Evolutionary conservation across 2,888 invertebrate species (phyloP).

Genomic region (Melangyna quadrimaculata): DNA sequence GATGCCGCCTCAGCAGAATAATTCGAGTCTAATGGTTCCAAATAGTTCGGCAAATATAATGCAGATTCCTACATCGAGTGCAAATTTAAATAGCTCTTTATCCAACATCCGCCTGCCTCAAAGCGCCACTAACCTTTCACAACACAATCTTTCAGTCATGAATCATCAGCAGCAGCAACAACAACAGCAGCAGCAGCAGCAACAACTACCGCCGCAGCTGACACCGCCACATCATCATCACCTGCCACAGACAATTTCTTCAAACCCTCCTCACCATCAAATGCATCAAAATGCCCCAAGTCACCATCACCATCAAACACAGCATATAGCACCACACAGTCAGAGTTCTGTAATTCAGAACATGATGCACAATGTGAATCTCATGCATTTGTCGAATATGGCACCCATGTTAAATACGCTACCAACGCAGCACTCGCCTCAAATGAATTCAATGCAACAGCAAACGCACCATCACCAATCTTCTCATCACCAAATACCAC

Average conservation of each 20-base stretch:
- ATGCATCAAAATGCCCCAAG: constrained; percentile 70
- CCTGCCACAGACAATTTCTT: constrained; percentile 39
- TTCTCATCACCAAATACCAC: constrained; percentile 72
- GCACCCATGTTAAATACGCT: constrained; percentile 73
- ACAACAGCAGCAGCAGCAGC: constrained; percentile 68
- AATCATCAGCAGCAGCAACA: constrained; percentile 72
- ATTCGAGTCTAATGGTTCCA: constrained; percentile 56
- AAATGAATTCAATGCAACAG: constrained; percentile 73
- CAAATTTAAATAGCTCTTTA: constrained; percentile 54
- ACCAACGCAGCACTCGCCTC: constrained; percentile 72
- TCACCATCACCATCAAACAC: constrained; percentile 75
- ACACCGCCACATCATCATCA: constrained; percentile 72
- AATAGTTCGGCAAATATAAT: constrained; percentile 58
- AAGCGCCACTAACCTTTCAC: constrained; percentile 65
- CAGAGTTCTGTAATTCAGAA: constrained; percentile 77
- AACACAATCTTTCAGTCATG: constrained; percentile 62
- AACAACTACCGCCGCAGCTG: constrained; percentile 69
- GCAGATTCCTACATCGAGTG: constrained; percentile 56
- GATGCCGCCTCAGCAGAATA: constrained; percentile 60
- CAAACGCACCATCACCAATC: constrained; percentile 73
- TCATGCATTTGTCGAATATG: constrained; percentile 78
- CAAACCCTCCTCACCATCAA: constrained; percentile 65
- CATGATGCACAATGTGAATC: constrained; percentile 79
- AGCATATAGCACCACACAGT: constrained; percentile 66
- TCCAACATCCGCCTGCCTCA: constrained; percentile 66